Evolutionary conservation across 2,797 vertebrate genomes (phyloP), one percentile per base, ranked within the genome.

Genomic region (Premnoplex brunnescens): DNA sequence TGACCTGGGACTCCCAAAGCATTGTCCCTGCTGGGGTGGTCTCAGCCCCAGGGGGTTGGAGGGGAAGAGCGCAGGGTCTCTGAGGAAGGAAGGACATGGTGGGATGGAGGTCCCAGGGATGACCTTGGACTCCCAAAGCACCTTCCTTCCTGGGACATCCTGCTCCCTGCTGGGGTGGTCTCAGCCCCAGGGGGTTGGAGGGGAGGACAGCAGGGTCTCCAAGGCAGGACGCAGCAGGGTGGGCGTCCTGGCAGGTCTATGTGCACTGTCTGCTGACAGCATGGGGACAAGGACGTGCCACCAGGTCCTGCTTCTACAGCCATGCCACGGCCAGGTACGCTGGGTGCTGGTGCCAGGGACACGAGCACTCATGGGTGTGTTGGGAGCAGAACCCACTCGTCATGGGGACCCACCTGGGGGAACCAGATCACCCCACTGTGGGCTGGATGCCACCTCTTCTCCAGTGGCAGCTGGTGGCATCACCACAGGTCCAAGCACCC

Each of bases 191-290:
- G 0, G n/a, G 28, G 37, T 30, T 0, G 1, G 10, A 14, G 22
- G 39, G n/a, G 41, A 44, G 56, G n/a, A 52, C n/a, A 51, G 51
- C 51, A 64, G 44, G 23, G n/a, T 58, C 18, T 30, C 58, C 41
- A 52, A 71, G 58, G 64, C 71, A 19, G 44, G 58, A 9, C 0
- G 0, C 30, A 73, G 62, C 30, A 23, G 32, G 36, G 36, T 22
- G 10, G 64, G 14, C 88, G 55, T 60, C 60, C 26, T 6, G 8
- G 36, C 94, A 98, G 99, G 95, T 99, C 20, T 99, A 98, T 1
- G 95, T 99, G 89, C 98, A 98, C 87, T 99, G 98, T 81, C 98
- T 98, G 64, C 88, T 99, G 85, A 55, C 83, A 1, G 98, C 94
- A 0, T 97, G 98, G 98, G 98, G 98, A 75, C 32, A 4, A 22